Evolutionary conservation across 2,888 invertebrate genomes (phyloP), one percentile per base, ranked within the genome.

Genomic region (Phengaris alcon): DNA sequence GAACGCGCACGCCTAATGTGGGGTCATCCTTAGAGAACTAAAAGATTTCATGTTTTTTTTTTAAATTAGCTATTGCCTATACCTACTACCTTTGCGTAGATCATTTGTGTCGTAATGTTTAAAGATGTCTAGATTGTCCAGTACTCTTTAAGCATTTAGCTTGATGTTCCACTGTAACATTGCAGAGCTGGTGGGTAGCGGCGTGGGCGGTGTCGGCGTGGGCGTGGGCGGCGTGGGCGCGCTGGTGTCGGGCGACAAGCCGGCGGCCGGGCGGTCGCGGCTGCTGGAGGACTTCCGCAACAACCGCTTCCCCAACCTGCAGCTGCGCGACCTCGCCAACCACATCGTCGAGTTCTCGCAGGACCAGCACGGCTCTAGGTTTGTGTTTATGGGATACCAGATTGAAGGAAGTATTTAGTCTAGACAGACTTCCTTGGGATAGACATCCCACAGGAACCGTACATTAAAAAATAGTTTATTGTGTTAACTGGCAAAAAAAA

Each of bases 271-370:
- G 74, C 95, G 99, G 82, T 98, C 98, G 82, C 96, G 98, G 72
- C 94, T 99, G 75, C 94, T 99, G 75, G 99, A 99, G 90, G 99
- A 99, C 91, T 99, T 99, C 94, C 95, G 97, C 87, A 97, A 97
- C 93, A 97, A 97, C 89, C 95, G 98, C 84, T 98, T 97, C 93
- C 97, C 97, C 79, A 97, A 97, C 92, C 94, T 97, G 83, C 97
- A 97, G 88, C 94, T 99, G 82, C 96, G 98, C 81, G 99, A 99
- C 93, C 95, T 99, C 83, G 97, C 97, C 82, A 97, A 98, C 93
- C 99, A 99, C 91, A 99, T 99, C 87, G 99, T 99, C 44, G 99
- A 99, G 93, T 99, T 99, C 93, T 98, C 99, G 78, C 98, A 98
- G 93, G 99, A 99, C 93, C 99, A 99, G 90, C 99, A 99, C 88